A percentile compares a stretch with the other conserved stretches of the same genome.
Conservation (phyloP, 2,113 vertebrate genomes). For the Bufo gargarizans region DNA sequence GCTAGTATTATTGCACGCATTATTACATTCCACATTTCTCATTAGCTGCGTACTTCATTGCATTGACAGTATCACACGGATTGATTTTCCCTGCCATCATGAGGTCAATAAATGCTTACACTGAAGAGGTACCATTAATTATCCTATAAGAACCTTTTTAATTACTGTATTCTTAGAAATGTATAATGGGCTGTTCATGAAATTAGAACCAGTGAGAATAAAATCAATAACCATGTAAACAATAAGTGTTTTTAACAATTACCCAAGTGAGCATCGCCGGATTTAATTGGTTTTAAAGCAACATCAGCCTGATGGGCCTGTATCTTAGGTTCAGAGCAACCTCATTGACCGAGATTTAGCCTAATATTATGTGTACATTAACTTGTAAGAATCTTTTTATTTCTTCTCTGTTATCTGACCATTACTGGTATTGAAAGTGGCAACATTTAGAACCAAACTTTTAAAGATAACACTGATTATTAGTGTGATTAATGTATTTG, state of each 20-base stretch:
- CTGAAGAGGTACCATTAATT: background rate
- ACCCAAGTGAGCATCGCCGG: background rate
- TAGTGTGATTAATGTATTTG: background rate
- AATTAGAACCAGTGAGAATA: background rate
- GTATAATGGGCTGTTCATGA: background rate
- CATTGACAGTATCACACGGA: background rate
- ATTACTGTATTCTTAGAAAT: background rate
- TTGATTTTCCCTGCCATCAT: background rate
- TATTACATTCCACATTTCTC: background rate
- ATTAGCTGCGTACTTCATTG: background rate
- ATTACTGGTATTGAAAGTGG: background rate
- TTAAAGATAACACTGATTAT: background rate
- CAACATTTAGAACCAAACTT: background rate
- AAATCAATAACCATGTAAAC: background rate
- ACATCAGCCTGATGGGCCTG: background rate
- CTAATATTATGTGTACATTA: background rate
- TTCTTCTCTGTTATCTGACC: background rate
- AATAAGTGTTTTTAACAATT: slow-evolving; percentile 1
- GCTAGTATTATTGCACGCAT: background rate
- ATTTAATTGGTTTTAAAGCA: background rate
- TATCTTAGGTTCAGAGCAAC: background rate
- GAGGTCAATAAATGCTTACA: background rate
- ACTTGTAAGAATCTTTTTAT: background rate
- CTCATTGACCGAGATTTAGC: background rate
- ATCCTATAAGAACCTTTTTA: background rate